These are phyloP conservation scores for Andrena fulva DNA, from an alignment of 2,888 invertebrate species.

Conservation along the genomic window DNA sequence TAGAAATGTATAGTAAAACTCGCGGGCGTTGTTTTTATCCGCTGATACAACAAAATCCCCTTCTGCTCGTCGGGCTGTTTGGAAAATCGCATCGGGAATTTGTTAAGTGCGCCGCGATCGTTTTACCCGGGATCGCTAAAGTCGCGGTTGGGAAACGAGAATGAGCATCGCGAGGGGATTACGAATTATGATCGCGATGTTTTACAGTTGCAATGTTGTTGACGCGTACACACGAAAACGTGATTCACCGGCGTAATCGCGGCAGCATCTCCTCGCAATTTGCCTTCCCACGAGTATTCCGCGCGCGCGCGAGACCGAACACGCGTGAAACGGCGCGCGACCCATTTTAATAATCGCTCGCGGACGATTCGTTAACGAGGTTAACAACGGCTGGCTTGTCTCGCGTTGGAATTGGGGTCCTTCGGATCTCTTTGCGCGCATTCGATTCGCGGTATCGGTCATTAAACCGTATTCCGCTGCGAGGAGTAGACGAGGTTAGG, in stretches of 20 bases:
- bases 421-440: background rate
- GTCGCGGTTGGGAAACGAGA: no score
- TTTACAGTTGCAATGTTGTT: background rate
- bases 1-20: background rate
- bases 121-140: no score
- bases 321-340: conserved; percentile 20
- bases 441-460: background rate
- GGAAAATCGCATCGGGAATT: no score
- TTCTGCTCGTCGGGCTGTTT: background rate
- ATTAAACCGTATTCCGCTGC: background rate
- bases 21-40: conserved; percentile 9
- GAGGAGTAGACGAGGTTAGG: no score
- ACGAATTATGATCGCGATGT: background rate
- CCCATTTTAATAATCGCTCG: conserved; percentile 35
- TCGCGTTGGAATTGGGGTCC: conserved; percentile 1
- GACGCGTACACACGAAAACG: background rate
- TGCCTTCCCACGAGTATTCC: conserved; percentile 44
- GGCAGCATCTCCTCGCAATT: conserved; percentile 10
- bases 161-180: no score
- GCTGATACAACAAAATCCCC: background rate
- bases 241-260: conserved; percentile 5
- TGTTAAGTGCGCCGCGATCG: no score
- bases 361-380: conserved; percentile 45
- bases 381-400: conserved; percentile 42
- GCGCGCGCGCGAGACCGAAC: conserved; percentile 7